These are phyloP conservation scores for Puffinus mauretanicus DNA, from an alignment of 2,113 vertebrate species.

Conservation along the genomic window DNA sequence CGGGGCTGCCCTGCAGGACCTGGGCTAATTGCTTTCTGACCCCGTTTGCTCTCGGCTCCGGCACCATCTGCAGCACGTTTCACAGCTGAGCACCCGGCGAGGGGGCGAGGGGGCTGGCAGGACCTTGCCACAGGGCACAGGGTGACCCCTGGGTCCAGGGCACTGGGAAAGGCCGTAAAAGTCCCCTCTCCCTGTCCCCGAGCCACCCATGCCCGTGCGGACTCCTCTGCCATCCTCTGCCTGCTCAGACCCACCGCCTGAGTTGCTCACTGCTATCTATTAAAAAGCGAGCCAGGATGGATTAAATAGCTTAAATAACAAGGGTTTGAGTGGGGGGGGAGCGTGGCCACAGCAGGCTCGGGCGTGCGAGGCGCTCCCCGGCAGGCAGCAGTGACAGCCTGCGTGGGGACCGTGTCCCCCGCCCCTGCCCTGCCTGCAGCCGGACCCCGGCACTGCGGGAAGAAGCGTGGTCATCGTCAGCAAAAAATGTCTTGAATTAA, in stretches of 20 bases:
- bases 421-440: background rate
- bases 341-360: rapidly evolving
- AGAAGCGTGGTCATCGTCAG: background rate
- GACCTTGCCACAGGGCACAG: background rate
- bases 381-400: background rate
- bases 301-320: background rate
- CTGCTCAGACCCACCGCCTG: background rate
- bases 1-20: background rate
- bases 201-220: rapidly evolving
- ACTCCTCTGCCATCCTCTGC: background rate
- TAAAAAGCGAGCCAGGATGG: background rate
- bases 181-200: background rate
- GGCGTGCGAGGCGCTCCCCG: background rate
- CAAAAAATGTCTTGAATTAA: background rate
- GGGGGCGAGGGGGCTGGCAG: background rate
- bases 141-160: rapidly evolving
- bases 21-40: background rate
- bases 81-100: background rate
- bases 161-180: background rate
- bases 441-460: background rate
- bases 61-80: background rate
- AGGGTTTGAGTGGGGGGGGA: background rate
- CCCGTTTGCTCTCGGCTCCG: background rate
- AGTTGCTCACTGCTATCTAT: background rate
- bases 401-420: background rate